Base-by-base conservation (phyloP, 2,113 vertebrate genomes). In the Callospermophilus lateralis region DNA sequence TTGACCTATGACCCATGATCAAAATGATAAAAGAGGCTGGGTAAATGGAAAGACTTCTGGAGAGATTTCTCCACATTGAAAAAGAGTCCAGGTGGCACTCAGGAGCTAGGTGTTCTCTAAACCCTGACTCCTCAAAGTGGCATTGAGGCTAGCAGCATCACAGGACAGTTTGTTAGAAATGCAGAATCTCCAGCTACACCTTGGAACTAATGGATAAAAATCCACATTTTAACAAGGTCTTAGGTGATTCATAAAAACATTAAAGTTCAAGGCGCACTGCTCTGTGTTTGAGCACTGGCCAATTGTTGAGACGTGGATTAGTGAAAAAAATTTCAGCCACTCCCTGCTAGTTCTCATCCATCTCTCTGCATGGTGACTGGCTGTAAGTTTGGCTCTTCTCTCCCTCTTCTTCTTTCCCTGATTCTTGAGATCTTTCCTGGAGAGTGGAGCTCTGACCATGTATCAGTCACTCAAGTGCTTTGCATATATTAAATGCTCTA, bases 11-110 rank as follows among this genome's bases (percentile, higher is more conserved):
- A 67, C 28, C 7, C 58, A 26, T 53, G 90, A 74, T 10, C 86
- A 93, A 94, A 87, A 88, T 90, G 90, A 96, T 19, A 30, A 79
- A 89, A 94, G 53, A 84, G 6, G 3, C 28, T 55, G 26, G 9
- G 6, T 72, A 61, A 84, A 65, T 89, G 28, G 55, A 73, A 79
- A 51, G 74, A 48, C 77, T 26, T 4, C 26, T 84, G 65, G 58
- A 76, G 67, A 22, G 19, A 67, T 70, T 78, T 83, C 32, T 39
- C 32, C 13, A 26, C 13, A 17, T 80, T 48, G 67, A 90, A 45
- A 37, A 93, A 90, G 58, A 83, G 67, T 15, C 12, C 5, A 16
- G 12, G 19, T 34, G 19, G 84, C 70, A 55, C 26, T 94, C 20
- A 58, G 70, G 67, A 67, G 45, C 28, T 32, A 72, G 48, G 32